Conservation (phyloP, 2,113 vertebrate species). For the Actenoides lindsayi region DNA sequence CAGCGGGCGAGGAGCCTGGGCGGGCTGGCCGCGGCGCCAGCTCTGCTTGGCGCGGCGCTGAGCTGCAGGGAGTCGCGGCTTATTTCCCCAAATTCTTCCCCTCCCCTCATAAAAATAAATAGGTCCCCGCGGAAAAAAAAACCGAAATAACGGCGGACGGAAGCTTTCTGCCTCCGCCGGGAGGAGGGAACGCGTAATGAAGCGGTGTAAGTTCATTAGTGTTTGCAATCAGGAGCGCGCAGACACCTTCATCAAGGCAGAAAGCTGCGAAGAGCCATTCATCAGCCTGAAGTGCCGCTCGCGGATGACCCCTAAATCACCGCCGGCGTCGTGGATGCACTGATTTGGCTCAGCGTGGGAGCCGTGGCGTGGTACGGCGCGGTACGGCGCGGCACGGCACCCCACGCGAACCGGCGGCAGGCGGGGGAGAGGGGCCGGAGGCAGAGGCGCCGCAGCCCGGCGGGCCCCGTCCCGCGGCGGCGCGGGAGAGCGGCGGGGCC, state of each 20-base stretch:
- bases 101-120: background rate
- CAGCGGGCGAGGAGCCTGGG: background rate
- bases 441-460: background rate
- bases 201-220: slow-evolving; percentile 73
- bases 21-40: background rate
- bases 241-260: slow-evolving; percentile 73
- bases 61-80: background rate
- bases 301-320: slow-evolving; percentile 79
- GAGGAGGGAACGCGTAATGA: slow-evolving; percentile 52
- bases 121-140: background rate
- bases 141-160: background rate
- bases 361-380: too few species aligned
- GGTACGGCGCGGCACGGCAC: too few species aligned
- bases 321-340: slow-evolving; percentile 66
- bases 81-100: background rate
- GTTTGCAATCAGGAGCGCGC: slow-evolving; percentile 76
- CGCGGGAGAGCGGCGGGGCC: background rate
- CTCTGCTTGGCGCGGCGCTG: background rate
- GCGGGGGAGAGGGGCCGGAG: background rate
- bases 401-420: slow-evolving; percentile 30
- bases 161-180: background rate
- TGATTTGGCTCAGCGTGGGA: slow-evolving; percentile 82
- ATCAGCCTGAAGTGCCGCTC: slow-evolving; percentile 77
- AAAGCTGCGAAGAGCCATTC: slow-evolving; percentile 75
- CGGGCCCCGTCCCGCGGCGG: background rate